phyloP scores from a whole-genome alignment of 2,113 vertebrate species.

The Gorsachius goisagi region DNA sequence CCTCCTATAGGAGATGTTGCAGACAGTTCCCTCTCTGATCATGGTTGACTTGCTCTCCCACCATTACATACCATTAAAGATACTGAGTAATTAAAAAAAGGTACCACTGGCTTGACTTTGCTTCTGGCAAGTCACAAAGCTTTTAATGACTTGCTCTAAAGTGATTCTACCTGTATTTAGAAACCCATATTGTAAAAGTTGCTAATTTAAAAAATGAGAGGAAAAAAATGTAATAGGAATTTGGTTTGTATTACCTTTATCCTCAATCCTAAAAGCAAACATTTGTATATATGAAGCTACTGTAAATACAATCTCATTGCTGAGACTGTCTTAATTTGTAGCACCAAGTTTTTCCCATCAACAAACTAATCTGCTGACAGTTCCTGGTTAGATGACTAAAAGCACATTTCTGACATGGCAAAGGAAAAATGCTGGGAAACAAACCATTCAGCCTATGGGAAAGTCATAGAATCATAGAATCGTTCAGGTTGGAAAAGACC shows the following conservation, averaged over 20 bases:
- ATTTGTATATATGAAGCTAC: neutral
- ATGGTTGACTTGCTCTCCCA: neutral
- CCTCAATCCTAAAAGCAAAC: neutral
- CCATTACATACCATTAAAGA: neutral
- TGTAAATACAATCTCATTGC: neutral
- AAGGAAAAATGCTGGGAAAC: neutral
- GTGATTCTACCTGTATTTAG: neutral
- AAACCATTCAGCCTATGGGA: rapidly evolving
- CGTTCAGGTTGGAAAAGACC: too few species aligned
- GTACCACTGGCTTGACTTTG: neutral
- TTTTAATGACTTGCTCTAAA: neutral
- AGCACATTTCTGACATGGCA: neutral
- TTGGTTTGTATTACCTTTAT: neutral
- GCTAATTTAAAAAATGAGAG: neutral
- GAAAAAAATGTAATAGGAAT: neutral
- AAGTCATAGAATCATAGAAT: neutral
- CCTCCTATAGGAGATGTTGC: neutral
- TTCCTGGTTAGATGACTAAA: neutral
- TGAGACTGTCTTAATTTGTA: neutral
- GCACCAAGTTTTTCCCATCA: neutral
- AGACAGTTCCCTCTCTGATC: neutral
- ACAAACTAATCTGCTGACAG: neutral
- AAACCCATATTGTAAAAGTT: neutral
- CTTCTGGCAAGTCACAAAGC: neutral
- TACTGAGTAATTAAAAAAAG: neutral